Evolutionary conservation across 2,113 vertebrate genomes (phyloP).

Genomic region (Isurus oxyrinchus): DNA sequence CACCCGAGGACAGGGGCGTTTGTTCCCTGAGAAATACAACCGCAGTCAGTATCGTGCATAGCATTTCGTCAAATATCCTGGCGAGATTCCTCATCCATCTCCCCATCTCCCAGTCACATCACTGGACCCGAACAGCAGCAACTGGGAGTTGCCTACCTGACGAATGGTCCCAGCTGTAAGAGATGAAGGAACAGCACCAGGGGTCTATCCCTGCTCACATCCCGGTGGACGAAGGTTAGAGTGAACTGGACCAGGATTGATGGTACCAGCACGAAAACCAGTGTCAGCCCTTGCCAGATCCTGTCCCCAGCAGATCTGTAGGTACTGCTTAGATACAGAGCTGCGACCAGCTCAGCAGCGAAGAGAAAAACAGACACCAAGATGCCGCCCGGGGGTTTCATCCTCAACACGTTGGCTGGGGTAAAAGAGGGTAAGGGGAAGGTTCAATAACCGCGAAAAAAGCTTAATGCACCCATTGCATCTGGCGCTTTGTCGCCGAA

Average conservation of each 20-base stretch:
- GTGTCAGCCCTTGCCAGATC: constrained; percentile 85
- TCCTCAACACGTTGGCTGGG: constrained; percentile 59
- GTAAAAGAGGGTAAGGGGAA: neutral
- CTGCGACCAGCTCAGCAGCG: constrained; percentile 76
- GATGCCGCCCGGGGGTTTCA: constrained; percentile 87
- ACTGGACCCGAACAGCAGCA: neutral
- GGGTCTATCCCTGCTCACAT: constrained; percentile 83
- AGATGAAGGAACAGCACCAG: constrained; percentile 87
- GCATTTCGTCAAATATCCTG: neutral
- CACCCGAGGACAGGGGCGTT: neutral
- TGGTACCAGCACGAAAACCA: constrained; percentile 82
- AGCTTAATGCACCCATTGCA: neutral
- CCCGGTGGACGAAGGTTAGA: constrained; percentile 88
- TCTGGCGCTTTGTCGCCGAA: constrained; percentile 23
- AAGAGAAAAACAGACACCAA: constrained; percentile 84
- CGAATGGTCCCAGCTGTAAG: constrained; percentile 84
- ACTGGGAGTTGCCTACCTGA: constrained; percentile 66
- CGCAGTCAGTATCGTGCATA: neutral
- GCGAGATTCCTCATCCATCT: neutral
- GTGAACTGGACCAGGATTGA: constrained; percentile 87
- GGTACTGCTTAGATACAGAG: constrained; percentile 80
- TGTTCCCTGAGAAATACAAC: neutral
- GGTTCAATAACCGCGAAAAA: neutral
- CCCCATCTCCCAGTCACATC: neutral
- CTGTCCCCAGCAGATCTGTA: constrained; percentile 79